Evolutionary conservation across 2,888 invertebrate species (phyloP), one percentile per base, ranked within the genome.

Genomic region (Gibbula magus): DNA sequence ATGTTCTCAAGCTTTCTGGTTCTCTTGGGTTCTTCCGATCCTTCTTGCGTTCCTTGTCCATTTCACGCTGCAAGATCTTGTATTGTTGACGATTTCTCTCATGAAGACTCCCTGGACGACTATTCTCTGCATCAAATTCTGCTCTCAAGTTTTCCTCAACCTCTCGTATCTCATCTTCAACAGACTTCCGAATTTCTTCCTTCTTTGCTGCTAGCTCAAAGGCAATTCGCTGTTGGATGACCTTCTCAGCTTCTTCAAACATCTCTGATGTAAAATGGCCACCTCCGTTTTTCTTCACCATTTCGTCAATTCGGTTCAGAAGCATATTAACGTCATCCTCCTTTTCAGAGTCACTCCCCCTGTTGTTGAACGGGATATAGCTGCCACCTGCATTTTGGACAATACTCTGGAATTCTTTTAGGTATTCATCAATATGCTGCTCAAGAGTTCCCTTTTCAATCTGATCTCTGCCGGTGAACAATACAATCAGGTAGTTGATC

Each of bases 331-430:
- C 74, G 45, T 82, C 79, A n/a, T 52, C 70, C 20, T 82, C 79
- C n/a, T 76, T 54, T 45, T 79, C 77, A 20, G 25, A 10, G 3
- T 67, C 54, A 10, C 61, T 18, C 8, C 77, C 79, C 51, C 52
- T 79, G 51, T 82, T 82, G 75, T 82, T 79, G 25, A 79, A 45
- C 22, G 75, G 74, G 29, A 77, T 29, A 54, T 75, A 82, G 18
- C 79, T 61, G 20, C 81, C 70, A 5, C 78, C 78, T 5, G 80
- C 66, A 13, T 29, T 52, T 13, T 18, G 22, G 25, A 61, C 16
- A 25, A 61, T 1, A 13, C 29, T 25, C 4, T n/a, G 22, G 25
- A 61, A 61, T 61, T 61, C 29, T 25, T 61, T 25, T 8, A 25
- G 61, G 4, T 25, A 25, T 25, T 29, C 61, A 16, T 61, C 29